A percentile compares a stretch with the other conserved stretches of the same genome.
Conservation (phyloP, 2,797 vertebrate genomes). For the Hyperoplus lanceolatus region DNA sequence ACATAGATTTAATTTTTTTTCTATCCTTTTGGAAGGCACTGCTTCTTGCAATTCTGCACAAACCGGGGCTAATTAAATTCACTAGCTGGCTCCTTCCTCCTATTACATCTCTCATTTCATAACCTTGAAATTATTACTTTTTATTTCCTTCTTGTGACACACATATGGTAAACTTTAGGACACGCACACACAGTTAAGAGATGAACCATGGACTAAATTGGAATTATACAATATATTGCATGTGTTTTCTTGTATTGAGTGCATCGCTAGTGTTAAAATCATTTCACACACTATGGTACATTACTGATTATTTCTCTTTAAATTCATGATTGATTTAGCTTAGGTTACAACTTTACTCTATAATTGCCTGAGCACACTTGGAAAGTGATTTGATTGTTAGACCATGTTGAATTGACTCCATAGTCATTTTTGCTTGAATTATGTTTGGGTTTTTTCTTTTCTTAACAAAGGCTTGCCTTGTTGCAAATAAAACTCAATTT, state of each 20-base stretch:
- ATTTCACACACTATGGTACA: not conserved
- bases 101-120: slow-evolving; percentile 34
- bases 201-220: not conserved
- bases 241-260: slow-evolving; percentile 2
- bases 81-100: slow-evolving; percentile 26
- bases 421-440: slow-evolving; percentile 31
- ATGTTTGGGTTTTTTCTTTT: slow-evolving; percentile 29
- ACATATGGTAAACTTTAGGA: slow-evolving; percentile 20
- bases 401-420: slow-evolving; percentile 32
- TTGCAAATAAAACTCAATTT: slow-evolving; percentile 45
- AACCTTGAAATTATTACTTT: slow-evolving; percentile 42
- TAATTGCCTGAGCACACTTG: slow-evolving; percentile 41
- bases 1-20: slow-evolving; percentile 47
- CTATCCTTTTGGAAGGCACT: slow-evolving; percentile 18
- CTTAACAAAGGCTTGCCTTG: slow-evolving; percentile 39
- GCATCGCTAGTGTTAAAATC: not conserved
- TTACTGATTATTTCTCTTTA: slow-evolving; percentile 4
- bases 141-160: slow-evolving; percentile 10
- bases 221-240: not conserved
- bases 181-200: not conserved
- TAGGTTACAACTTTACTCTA: slow-evolving; percentile 22
- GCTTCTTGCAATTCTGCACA: slow-evolving; percentile 24
- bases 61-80: slow-evolving; percentile 63
- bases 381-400: slow-evolving; percentile 36
- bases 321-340: slow-evolving; percentile 34